These are phyloP conservation scores for Oligia strigilis DNA, from an alignment of 2,888 invertebrate species.

Conservation along the genomic window DNA sequence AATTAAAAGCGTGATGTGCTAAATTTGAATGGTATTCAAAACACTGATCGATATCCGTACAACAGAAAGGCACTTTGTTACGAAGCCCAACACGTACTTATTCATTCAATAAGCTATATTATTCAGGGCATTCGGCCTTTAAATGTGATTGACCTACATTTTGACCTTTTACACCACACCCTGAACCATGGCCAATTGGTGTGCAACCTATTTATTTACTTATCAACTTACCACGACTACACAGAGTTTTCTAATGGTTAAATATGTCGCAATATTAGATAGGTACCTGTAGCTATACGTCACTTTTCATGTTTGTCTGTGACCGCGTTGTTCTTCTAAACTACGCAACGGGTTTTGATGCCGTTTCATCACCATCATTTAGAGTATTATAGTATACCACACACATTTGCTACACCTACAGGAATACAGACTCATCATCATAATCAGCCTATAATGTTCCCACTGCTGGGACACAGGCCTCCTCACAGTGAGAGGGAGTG, in stretches of 20 bases:
- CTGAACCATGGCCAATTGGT: conserved; percentile 55
- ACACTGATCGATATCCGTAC: conserved; percentile 18
- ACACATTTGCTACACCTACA: too few relatives aligned
- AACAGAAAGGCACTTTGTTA: conserved; percentile 41
- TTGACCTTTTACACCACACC: conserved; percentile 77
- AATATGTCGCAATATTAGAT: conserved; percentile 10
- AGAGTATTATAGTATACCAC: too few relatives aligned
- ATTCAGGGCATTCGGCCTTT: conserved; percentile 72
- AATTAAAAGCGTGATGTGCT: too few relatives aligned
- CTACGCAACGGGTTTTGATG: too few relatives aligned
- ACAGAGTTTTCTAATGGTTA: conserved; percentile 17
- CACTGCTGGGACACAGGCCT: too few relatives aligned
- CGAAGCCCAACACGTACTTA: conserved; percentile 34
- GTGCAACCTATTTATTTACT: conserved; percentile 46
- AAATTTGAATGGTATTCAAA: conserved; percentile 3
- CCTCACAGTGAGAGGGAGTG: too few relatives aligned
- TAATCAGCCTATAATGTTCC: too few relatives aligned
- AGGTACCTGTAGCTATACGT: neutral
- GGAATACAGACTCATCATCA: too few relatives aligned
- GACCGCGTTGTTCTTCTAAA: too few relatives aligned
- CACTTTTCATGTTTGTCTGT: too few relatives aligned
- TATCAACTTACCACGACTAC: conserved; percentile 35
- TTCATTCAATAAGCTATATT: conserved; percentile 58
- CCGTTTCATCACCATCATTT: too few relatives aligned
- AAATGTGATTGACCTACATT: conserved; percentile 74